Base-by-base conservation (phyloP, 2,113 vertebrate species). In the Uria aalge region DNA sequence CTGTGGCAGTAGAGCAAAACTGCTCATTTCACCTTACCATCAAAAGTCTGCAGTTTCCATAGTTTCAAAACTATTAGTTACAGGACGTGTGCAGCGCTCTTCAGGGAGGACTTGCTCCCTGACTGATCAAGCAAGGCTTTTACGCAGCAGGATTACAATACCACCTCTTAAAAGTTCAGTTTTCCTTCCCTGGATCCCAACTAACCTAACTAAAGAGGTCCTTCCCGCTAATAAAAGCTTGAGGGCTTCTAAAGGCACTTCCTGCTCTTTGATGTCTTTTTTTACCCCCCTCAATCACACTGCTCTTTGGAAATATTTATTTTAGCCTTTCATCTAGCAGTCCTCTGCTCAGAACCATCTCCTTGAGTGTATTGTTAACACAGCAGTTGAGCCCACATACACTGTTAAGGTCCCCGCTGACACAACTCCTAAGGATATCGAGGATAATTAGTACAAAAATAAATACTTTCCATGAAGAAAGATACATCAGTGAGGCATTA, bases 81-180 rank as follows among this genome's bases (percentile, higher is more conserved):
- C 21, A 41, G 48, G 32, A 75, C 1, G 8, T 0, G 0, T 3
- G 2, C 24, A 22, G 38, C 1, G 24, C 53, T 85, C 38, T 59
- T 15, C 47, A 20, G 40, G 47, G 75, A 62, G 4, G 30, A 34
- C 21, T 81, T 1, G 0, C n/a, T 36, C 30, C 24, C 60, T 8
- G 15, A 20, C 16, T 15, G 43, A 52, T 16, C 57, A 19, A 36
- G 38, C 34, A 13, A 40, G 29, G 40, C 30, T 66, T 71, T 53
- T 23, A 66, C 24, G 10, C n/a, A 48, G 43, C 0, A 0, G 24
- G n/a, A 75, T 55, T 38, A 36, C n/a, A 74, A 0, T 11, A 40
- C 2, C 19, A 43, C 41, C 36, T 72, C 48, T 21, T 15, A 15
- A 26, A 76, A 41, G 40, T 29, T 22, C 24, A 6, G 10, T 50